Percentiles rank a stretch among this genome's conserved stretches.
phyloP scores from a whole-genome alignment of 2,888 invertebrate species.

The Octodonta nipae region DNA sequence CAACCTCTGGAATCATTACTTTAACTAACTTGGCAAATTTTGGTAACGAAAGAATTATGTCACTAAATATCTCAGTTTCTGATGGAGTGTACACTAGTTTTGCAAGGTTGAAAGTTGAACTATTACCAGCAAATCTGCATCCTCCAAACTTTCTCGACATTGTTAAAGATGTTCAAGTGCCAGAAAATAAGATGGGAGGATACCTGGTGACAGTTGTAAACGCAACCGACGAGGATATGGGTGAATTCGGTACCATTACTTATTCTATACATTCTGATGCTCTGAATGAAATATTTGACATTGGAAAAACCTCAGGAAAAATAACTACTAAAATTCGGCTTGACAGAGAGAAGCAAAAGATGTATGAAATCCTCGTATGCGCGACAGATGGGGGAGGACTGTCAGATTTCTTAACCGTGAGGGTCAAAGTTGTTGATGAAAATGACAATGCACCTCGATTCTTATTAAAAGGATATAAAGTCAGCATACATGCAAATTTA shows the following conservation, averaged over 20 bases:
- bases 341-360: slow-evolving; percentile 58
- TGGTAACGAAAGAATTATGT: slow-evolving; percentile 41
- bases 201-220: slow-evolving; percentile 57
- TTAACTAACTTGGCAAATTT: slow-evolving; percentile 64
- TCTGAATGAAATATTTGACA: slow-evolving; percentile 57
- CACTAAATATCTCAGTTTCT: slow-evolving; percentile 83
- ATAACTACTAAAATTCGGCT: slow-evolving; percentile 49
- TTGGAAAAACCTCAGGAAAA: slow-evolving; percentile 59
- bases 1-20: slow-evolving; percentile 47
- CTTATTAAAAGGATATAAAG: slow-evolving; percentile 62
- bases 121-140: slow-evolving; percentile 64
- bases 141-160: slow-evolving; percentile 68
- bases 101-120: slow-evolving; percentile 64
- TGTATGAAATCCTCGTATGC: slow-evolving; percentile 64
- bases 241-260: slow-evolving; percentile 56
- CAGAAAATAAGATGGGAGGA: slow-evolving; percentile 70
- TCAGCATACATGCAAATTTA: slow-evolving; percentile 50
- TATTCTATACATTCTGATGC: slow-evolving; percentile 69
- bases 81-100: slow-evolving; percentile 91
- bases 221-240: slow-evolving; percentile 72
- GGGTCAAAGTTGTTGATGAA: slow-evolving; percentile 68
- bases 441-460: slow-evolving; percentile 76
- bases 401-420: slow-evolving; percentile 58
- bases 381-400: slow-evolving; percentile 74
- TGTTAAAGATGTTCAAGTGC: slow-evolving; percentile 59